Conservation (phyloP, 2,797 vertebrate species). For the Halcyon chelicuti region DNA sequence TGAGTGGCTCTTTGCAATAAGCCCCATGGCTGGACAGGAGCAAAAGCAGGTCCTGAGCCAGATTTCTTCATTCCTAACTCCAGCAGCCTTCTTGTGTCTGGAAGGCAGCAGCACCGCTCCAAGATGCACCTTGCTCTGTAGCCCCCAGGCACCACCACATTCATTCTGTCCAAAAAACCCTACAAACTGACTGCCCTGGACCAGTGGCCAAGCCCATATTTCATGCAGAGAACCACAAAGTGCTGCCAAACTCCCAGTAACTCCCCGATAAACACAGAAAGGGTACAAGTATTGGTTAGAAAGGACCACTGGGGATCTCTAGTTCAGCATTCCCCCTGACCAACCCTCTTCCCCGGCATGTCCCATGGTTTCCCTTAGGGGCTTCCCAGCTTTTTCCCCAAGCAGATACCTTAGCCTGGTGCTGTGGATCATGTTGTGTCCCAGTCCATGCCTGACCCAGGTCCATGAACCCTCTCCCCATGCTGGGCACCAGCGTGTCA, state of each 20-base stretch:
- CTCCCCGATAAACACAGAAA: not conserved
- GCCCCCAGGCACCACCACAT: not conserved
- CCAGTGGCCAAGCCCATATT: fast-evolving
- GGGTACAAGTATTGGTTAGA: not conserved
- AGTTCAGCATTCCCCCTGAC: not conserved
- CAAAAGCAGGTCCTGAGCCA: not conserved
- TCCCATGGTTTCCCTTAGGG: not conserved
- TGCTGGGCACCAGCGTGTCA: not conserved
- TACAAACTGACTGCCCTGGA: not conserved
- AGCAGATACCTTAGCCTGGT: not conserved
- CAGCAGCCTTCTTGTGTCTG: not conserved
- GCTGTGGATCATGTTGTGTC: not conserved
- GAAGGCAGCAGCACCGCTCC: not conserved
- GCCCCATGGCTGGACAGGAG: not conserved
- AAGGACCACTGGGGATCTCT: not conserved
- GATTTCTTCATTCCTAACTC: not conserved
- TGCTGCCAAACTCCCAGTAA: not conserved
- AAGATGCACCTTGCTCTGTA: not conserved
- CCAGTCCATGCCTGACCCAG: not conserved
- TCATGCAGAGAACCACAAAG: not conserved
- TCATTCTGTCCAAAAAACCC: not conserved
- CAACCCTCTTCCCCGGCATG: not conserved
- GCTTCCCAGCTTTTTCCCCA: not conserved
- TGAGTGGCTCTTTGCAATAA: not conserved
- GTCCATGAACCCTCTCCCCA: not conserved